A percentile compares a stretch with the other conserved stretches of the same genome.
These are phyloP conservation scores for Solen grandis DNA, from an alignment of 1,140 invertebrate genomes.

Conservation along the genomic window DNA sequence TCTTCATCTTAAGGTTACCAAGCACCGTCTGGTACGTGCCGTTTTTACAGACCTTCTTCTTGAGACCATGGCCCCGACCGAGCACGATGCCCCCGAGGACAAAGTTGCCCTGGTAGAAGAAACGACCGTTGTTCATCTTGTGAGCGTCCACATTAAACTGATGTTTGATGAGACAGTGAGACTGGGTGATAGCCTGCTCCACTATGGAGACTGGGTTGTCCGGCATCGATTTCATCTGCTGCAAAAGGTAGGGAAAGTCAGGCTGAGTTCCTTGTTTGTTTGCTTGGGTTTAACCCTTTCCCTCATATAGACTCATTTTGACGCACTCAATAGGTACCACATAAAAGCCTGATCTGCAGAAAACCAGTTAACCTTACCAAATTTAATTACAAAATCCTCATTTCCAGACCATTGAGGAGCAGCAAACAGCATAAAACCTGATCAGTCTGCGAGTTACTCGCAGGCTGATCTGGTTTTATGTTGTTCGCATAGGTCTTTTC, in stretches of 20 bases:
- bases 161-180: slow-evolving; percentile 61
- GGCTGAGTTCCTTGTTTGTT: neutral
- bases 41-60: slow-evolving; percentile 59
- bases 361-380: neutral
- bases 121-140: slow-evolving; percentile 56
- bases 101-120: slow-evolving; percentile 22
- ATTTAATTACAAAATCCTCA: neutral
- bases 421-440: neutral
- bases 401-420: neutral
- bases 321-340: neutral
- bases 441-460: too few relatives aligned
- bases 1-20: slow-evolving; percentile 51
- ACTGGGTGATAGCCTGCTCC: slow-evolving; percentile 61
- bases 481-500: too few relatives aligned
- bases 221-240: slow-evolving; percentile 57
- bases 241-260: neutral
- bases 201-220: slow-evolving; percentile 62
- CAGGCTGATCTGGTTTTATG: too few relatives aligned
- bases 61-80: slow-evolving; percentile 30
- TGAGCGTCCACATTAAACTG: slow-evolving; percentile 57
- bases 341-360: neutral
- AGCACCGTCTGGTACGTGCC: slow-evolving; percentile 62
- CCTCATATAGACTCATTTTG: neutral
- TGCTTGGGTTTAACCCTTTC: neutral
- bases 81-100: slow-evolving; percentile 33